Evolutionary conservation across 2,113 vertebrate genomes (phyloP).

Genomic region (Daubentonia madagascariensis): DNA sequence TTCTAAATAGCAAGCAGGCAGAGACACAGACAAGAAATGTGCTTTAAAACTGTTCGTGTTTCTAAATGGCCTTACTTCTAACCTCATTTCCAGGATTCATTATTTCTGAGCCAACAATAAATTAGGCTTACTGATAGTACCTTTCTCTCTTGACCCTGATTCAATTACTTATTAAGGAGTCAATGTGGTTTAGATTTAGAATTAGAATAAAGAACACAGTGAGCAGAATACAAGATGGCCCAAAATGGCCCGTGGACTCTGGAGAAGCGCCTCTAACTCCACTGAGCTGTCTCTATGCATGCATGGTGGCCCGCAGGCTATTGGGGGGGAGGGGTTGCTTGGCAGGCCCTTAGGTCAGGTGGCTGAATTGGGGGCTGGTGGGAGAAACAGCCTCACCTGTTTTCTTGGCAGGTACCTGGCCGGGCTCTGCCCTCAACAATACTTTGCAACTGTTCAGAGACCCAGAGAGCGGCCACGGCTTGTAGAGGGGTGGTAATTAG

Average conservation of each 20-base stretch:
- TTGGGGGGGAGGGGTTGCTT: accelerated
- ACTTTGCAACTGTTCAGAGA: not conserved
- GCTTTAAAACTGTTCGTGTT: not conserved
- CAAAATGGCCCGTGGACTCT: not conserved
- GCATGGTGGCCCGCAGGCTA: not conserved
- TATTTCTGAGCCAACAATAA: conserved; percentile 40
- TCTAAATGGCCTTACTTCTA: not conserved
- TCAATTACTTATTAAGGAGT: not conserved
- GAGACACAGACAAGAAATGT: not conserved
- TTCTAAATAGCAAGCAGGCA: not conserved
- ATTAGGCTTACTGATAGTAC: conserved; percentile 23
- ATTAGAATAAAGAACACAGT: conserved; percentile 2
- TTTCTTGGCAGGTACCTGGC: not conserved
- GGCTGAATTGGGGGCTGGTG: not conserved
- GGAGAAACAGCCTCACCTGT: not conserved
- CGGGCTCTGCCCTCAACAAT: not conserved
- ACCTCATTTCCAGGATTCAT: conserved; percentile 51
- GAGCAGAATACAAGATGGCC: not conserved
- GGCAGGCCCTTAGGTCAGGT: not conserved
- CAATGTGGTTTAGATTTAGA: conserved; percentile 2
- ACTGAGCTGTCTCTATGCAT: not conserved
- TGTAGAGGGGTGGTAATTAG: too few species aligned
- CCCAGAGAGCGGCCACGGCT: not conserved
- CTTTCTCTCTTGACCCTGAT: conserved; percentile 53
- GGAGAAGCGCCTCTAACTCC: not conserved